Evolutionary conservation across 2,113 vertebrate genomes (phyloP).

Genomic region (Sander vitreus): DNA sequence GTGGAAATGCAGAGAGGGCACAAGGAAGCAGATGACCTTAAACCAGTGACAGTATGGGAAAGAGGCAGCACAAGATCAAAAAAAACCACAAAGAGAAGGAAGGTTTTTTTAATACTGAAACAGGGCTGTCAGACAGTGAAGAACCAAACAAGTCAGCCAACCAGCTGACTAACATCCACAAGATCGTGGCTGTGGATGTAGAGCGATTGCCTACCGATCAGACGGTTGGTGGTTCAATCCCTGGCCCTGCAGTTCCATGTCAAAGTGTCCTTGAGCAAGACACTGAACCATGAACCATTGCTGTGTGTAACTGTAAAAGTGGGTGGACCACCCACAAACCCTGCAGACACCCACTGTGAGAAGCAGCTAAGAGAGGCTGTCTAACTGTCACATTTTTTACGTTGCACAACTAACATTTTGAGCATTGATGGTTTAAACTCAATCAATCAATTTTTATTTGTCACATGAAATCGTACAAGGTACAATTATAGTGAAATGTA

Average conservation of each 20-base stretch:
- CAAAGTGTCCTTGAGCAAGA: no score
- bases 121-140: not conserved
- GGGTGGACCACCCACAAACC: not conserved
- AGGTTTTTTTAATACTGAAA: not conserved
- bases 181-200: not conserved
- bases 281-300: no score
- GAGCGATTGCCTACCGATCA: no score
- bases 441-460: no score
- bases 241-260: no score
- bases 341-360: conserved; percentile 3
- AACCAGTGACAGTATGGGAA: conserved; percentile 39
- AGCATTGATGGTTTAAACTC: not conserved
- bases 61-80: not conserved
- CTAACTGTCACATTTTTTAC: not conserved
- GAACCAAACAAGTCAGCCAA: not conserved
- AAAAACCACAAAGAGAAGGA: not conserved
- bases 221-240: no score
- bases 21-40: conserved; percentile 51
- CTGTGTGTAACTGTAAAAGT: not conserved
- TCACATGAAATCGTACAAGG: no score
- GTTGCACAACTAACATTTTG: not conserved
- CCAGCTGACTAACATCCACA: not conserved
- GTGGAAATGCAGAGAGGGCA: conserved; percentile 30
- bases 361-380: not conserved
- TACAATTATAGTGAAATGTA: not conserved